Percentiles rank a stretch among this genome's conserved stretches.
These are phyloP conservation scores for Phytoseiulus persimilis DNA, from an alignment of 2,888 invertebrate species.

Conservation along the genomic window DNA sequence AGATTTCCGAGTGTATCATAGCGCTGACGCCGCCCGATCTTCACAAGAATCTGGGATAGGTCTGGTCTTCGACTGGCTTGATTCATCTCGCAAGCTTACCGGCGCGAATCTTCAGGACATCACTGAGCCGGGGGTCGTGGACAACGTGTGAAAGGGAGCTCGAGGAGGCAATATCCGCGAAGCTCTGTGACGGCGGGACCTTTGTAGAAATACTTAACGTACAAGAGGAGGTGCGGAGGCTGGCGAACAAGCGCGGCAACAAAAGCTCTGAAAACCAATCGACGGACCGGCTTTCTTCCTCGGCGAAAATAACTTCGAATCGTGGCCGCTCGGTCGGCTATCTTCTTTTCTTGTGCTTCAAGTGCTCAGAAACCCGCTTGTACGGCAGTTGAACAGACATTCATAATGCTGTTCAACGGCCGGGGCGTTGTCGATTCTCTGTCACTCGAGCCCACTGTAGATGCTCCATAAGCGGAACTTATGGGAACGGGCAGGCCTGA, in stretches of 20 bases:
- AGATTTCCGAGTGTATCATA: background rate
- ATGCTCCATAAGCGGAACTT: background rate
- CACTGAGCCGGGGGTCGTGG: too few species aligned
- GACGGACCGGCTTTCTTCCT: background rate
- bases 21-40: background rate
- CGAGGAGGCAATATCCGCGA: background rate
- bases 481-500: background rate
- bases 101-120: too few species aligned
- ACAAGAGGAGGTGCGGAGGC: background rate
- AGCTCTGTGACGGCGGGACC: background rate
- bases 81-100: too few species aligned
- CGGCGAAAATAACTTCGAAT: background rate
- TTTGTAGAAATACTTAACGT: background rate
- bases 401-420: background rate
- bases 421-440: background rate
- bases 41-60: background rate
- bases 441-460: background rate
- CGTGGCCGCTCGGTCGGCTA: background rate
- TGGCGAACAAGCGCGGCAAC: background rate
- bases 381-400: background rate
- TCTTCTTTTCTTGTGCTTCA: background rate
- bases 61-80: background rate
- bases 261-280: background rate
- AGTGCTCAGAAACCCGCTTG: background rate
- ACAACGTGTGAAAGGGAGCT: too few species aligned